These are phyloP conservation scores for Heliothis subflexa DNA, from an alignment of 1,140 invertebrate genomes.

Conservation along the genomic window DNA sequence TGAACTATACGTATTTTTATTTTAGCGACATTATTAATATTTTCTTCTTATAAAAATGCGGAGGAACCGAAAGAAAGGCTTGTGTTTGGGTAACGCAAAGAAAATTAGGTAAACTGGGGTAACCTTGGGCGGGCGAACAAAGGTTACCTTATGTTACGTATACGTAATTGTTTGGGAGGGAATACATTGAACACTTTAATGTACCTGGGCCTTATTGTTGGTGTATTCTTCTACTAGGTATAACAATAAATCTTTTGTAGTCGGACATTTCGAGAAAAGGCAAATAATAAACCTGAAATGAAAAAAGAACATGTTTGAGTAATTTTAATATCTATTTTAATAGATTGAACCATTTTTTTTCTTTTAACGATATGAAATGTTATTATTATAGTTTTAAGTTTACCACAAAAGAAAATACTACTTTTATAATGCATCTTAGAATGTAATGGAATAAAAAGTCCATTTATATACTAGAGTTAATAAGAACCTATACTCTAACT, in stretches of 20 bases:
- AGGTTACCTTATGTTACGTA: neutral
- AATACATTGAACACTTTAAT: neutral
- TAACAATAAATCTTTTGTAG: neutral
- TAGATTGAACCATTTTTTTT: too few species aligned
- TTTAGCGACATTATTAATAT: conserved; percentile 68
- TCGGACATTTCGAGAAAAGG: too few species aligned
- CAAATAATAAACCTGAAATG: too few species aligned
- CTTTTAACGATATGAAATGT: neutral
- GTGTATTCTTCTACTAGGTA: neutral
- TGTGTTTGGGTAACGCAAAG: conserved; percentile 18
- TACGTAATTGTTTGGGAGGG: conserved; percentile 1
- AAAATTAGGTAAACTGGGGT: conserved; percentile 32
- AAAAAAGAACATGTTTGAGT: too few species aligned
- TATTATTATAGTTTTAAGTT: neutral
- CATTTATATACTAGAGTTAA: too few species aligned
- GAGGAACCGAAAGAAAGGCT: conserved; percentile 15
- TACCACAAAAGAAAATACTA: too few species aligned
- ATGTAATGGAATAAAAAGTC: too few species aligned
- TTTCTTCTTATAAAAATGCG: conserved; percentile 48
- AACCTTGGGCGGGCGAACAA: neutral
- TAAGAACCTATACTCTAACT: too few species aligned
- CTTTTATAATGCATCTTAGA: too few species aligned
- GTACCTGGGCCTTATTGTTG: neutral
- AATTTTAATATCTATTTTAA: too few species aligned
- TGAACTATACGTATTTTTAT: conserved; percentile 70